Conservation (phyloP, 2,797 vertebrate genomes). For the Pelochelys cantorii region DNA sequence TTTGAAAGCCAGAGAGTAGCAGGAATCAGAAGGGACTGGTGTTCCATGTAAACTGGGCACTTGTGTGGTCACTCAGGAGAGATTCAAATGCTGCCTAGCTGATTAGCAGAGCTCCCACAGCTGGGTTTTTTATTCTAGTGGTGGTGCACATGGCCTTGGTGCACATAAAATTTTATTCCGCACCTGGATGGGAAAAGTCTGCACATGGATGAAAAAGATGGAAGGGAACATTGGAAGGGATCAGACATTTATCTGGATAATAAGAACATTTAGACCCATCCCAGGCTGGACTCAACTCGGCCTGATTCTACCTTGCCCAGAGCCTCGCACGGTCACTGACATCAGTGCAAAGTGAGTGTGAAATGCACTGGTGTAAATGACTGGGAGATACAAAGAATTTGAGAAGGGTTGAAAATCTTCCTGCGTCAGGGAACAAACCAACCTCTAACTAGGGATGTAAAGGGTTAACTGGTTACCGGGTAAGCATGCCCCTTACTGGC, state of each 20-base stretch:
- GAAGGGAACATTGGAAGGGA: background rate
- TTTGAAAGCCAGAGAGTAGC: constrained; percentile 4
- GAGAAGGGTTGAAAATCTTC: background rate
- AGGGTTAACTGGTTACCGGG: too few species aligned
- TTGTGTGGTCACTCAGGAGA: too few species aligned
- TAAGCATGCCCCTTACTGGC: too few species aligned
- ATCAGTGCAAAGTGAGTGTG: background rate
- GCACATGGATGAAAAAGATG: too few species aligned
- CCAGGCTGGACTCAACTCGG: constrained; percentile 68
- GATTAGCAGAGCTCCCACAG: too few species aligned
- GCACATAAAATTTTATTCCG: too few species aligned
- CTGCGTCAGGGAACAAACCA: background rate
- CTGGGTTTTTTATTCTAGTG: too few species aligned
- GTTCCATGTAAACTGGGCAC: too few species aligned
- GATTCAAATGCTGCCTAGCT: too few species aligned
- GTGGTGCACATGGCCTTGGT: too few species aligned
- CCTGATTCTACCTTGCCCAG: background rate
- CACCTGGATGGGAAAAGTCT: too few species aligned
- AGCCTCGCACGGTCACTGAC: fast-evolving
- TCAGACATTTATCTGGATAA: constrained; percentile 75
- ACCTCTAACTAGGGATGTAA: background rate
- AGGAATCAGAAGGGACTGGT: constrained; percentile 23
- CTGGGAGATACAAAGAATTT: background rate
- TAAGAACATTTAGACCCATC: constrained; percentile 70
- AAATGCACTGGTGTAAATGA: background rate